Conservation (phyloP, 37 sponge, comb jelly and placozoan genomes). For the Ephydatia muelleri region DNA sequence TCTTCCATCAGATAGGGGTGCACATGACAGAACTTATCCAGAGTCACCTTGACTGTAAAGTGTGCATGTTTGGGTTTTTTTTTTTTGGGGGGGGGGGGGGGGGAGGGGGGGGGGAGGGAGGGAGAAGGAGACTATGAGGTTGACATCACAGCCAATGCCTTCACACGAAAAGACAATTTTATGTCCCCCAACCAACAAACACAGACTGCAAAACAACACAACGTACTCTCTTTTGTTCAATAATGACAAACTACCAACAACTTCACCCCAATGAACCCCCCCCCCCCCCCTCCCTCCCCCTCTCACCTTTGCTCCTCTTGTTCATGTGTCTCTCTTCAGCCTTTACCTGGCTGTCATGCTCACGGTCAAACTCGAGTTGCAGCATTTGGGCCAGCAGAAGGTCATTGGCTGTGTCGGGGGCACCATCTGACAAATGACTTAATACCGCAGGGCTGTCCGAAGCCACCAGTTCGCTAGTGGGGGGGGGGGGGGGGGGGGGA, state of each 20-base stretch:
- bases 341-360: slow-evolving; percentile 52
- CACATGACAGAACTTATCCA: slow-evolving; percentile 65
- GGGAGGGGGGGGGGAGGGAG: no score
- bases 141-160: no score
- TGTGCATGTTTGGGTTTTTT: neutral
- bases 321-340: slow-evolving; percentile 86
- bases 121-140: neutral
- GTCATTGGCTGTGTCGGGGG: slow-evolving; percentile 59
- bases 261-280: no score
- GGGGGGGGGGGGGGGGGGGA: neutral
- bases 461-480: neutral
- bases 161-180: no score
- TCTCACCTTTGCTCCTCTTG: slow-evolving; percentile 70
- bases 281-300: no score
- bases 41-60: slow-evolving; percentile 64
- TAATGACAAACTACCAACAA: no score
- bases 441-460: neutral
- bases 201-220: neutral
- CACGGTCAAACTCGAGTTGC: slow-evolving; percentile 89
- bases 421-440: neutral
- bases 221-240: neutral
- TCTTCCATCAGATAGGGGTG: slow-evolving; percentile 14
- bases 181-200: no score
- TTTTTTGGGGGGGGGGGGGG: no score
- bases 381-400: slow-evolving; percentile 90